Evolutionary conservation across 2,797 vertebrate genomes (phyloP).

Genomic region (Pseudopleuronectes americanus): DNA sequence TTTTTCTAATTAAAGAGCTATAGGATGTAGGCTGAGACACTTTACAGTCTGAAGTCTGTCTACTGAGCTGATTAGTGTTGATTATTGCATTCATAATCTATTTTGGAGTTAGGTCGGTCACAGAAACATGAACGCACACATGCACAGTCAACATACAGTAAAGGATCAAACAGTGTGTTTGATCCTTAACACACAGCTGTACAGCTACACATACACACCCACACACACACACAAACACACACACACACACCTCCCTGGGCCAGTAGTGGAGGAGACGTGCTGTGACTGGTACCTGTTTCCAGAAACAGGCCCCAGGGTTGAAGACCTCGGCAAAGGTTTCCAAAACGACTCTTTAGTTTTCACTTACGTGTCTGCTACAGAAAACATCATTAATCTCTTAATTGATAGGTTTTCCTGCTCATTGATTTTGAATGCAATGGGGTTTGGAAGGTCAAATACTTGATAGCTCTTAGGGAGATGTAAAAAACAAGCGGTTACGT

Average conservation of each 20-base stretch:
- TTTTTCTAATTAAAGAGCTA: neutral
- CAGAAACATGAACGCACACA: neutral
- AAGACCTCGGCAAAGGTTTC: constrained; percentile 42
- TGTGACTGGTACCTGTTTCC: constrained; percentile 67
- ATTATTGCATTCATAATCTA: neutral
- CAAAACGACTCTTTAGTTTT: constrained; percentile 56
- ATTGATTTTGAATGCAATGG: neutral
- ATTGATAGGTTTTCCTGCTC: constrained; percentile 12
- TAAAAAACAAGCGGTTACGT: neutral
- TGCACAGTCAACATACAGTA: constrained; percentile 7
- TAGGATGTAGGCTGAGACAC: neutral
- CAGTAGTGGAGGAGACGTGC: constrained; percentile 57
- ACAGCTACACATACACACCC: constrained; percentile 23
- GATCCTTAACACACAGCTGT: too few species aligned
- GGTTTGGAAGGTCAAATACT: neutral
- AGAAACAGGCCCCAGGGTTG: constrained; percentile 44
- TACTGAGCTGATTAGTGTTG: neutral
- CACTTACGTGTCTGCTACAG: constrained; percentile 29
- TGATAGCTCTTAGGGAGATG: neutral
- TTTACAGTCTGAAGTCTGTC: neutral
- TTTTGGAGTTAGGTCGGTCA: neutral
- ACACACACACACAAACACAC: constrained; percentile 21
- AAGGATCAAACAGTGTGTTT: constrained; percentile 41
- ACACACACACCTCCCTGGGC: constrained; percentile 24
- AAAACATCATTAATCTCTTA: constrained; percentile 45